These are phyloP conservation scores for Grallaria varia DNA, from an alignment of 2,113 vertebrate genomes.

Conservation along the genomic window DNA sequence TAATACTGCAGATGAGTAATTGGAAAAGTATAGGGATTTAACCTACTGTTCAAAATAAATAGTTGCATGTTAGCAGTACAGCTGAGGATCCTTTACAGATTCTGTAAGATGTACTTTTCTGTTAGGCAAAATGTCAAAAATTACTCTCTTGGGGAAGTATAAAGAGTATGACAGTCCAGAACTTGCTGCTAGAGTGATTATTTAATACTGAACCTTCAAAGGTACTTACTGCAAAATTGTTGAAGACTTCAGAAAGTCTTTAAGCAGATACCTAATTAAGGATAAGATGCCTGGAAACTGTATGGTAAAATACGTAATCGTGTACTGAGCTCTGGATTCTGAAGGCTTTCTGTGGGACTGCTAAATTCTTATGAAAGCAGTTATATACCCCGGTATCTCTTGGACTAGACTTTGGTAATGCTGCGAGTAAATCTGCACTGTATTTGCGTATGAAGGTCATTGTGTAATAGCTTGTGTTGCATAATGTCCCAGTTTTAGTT, in stretches of 20 bases:
- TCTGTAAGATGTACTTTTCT: background rate
- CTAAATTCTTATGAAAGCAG: background rate
- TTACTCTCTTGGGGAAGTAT: background rate
- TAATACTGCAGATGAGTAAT: background rate
- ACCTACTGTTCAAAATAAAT: background rate
- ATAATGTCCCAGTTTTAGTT: background rate
- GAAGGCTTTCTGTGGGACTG: background rate
- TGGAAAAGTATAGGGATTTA: background rate
- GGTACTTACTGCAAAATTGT: background rate
- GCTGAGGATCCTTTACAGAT: background rate
- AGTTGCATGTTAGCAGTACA: background rate
- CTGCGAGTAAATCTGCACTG: background rate
- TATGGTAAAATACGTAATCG: background rate
- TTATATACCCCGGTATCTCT: background rate
- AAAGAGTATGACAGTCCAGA: background rate
- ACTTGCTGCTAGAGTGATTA: background rate
- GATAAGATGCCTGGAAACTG: background rate
- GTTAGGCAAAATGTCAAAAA: background rate
- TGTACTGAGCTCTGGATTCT: background rate
- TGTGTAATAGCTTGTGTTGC: background rate
- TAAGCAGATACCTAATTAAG: background rate
- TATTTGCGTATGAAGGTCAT: background rate
- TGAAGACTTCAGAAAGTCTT: background rate
- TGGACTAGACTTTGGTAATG: background rate
- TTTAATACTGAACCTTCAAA: background rate